These are phyloP conservation scores for Xanthorhoe spadicearia DNA, from an alignment of 2,888 invertebrate genomes.

Conservation along the genomic window DNA sequence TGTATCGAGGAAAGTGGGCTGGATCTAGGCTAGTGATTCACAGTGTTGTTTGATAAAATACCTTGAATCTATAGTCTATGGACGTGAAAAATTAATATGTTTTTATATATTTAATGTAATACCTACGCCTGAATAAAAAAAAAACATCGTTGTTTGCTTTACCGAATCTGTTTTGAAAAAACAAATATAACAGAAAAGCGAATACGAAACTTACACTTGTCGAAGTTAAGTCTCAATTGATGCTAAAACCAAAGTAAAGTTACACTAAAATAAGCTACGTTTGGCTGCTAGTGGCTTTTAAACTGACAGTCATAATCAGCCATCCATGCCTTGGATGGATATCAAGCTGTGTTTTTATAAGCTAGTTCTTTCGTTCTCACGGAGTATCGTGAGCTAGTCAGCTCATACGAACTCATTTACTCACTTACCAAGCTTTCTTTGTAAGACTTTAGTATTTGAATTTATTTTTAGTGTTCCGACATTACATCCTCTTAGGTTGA, in stretches of 20 bases:
- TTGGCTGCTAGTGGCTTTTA: too few relatives aligned
- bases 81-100: conserved; percentile 8
- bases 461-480: background rate
- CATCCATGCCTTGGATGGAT: too few relatives aligned
- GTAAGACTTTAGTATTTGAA: background rate
- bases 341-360: too few relatives aligned
- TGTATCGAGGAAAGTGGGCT: conserved; percentile 75
- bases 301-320: too few relatives aligned
- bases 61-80: conserved; percentile 6
- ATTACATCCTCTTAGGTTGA: conserved; percentile 6
- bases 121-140: background rate
- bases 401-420: background rate
- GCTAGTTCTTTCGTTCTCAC: too few relatives aligned
- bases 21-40: conserved; percentile 55
- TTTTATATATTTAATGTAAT: background rate
- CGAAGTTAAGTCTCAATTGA: too few relatives aligned
- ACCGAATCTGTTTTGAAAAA: background rate
- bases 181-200: too few relatives aligned
- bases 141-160: background rate
- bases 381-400: too few relatives aligned
- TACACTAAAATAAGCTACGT: too few relatives aligned
- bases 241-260: too few relatives aligned
- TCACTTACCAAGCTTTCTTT: background rate
- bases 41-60: conserved; percentile 64
- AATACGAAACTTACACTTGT: too few relatives aligned